Base-by-base conservation (phyloP, 2,888 invertebrate genomes). In the Brachylomia viminalis region DNA sequence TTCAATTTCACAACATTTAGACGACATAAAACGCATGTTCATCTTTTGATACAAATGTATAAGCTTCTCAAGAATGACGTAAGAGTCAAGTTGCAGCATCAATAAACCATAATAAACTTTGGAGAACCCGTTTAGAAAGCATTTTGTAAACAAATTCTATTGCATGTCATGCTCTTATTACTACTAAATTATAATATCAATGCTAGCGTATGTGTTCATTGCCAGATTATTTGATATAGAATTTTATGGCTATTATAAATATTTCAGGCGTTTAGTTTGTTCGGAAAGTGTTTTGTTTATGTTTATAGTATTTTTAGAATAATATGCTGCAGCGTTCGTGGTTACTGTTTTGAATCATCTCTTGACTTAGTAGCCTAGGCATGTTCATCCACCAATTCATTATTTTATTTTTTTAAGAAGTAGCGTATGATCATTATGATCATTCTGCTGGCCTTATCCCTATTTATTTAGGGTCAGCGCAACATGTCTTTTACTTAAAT, bases 81-180 rank as follows among this genome's bases (percentile, higher is more conserved):
- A 82, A 86, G 38, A 75, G 23, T 84, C 80, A 85, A 89, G 88
- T 89, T 86, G 84, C 82, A 84, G 75, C 75, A 72, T 77, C 79
- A 85, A 89, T 90, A 89, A 89, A 90, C 87, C 84, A 86, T 89
- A 82, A 88, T 90, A 87, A 89, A 91, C 85, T 83, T 86, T 58
- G 75, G 73, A 81, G 83, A 89, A 89, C 84, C 80, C 75, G 86
- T 87, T 90, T 85, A 77, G 84, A 87, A 83, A 84, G 73, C 69
- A 64, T 82, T 87, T 82, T 87, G 85, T 85, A 87, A 87, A 87
- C 87, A 85, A 79, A 79, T 72, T 82, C 72, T 77, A 73, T 79
- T 54, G 68, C 75, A 66, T 81, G 77, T 77, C 82, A 80, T 75
- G 77, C 71, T 84, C 65, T 81, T 80, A 85, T 75, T 76, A 75